A percentile compares a stretch with the other conserved stretches of the same genome.
Conservation (phyloP, 2,888 invertebrate species). For the Biston stratarius region DNA sequence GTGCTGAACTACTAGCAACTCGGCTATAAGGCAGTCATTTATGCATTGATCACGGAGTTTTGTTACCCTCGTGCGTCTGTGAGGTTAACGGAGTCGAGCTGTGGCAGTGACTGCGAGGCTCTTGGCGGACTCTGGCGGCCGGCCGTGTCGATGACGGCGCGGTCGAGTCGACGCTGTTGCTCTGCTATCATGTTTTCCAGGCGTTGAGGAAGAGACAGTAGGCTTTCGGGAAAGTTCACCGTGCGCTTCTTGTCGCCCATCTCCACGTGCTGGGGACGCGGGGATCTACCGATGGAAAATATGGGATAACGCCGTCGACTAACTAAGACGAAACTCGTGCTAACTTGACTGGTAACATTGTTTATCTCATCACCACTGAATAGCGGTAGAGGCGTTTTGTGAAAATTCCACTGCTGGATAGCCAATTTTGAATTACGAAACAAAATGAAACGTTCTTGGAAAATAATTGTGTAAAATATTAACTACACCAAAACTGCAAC, state of each 20-base stretch:
- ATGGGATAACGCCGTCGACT: too few species aligned
- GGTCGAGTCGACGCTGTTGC: constrained; percentile 67
- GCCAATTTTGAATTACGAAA: too few species aligned
- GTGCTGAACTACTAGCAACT: too few species aligned
- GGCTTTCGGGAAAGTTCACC: constrained; percentile 71
- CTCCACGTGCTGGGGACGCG: constrained; percentile 52
- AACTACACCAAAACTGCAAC: too few species aligned
- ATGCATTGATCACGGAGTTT: too few species aligned
- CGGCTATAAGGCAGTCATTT: too few species aligned
- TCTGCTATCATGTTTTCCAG: constrained; percentile 66
- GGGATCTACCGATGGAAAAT: constrained; percentile 53
- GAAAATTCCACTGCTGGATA: too few species aligned
- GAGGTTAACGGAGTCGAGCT: constrained; percentile 57
- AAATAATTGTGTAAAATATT: too few species aligned
- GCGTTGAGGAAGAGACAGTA: constrained; percentile 70
- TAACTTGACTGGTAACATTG: neutral
- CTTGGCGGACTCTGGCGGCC: constrained; percentile 62
- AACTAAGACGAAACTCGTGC: neutral
- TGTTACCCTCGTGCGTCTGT: constrained; percentile 47
- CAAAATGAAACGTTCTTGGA: too few species aligned
- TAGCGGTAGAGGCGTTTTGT: too few species aligned
- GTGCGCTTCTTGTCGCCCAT: constrained; percentile 66
- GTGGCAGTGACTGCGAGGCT: constrained; percentile 68
- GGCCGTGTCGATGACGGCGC: constrained; percentile 65
- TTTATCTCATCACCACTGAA: too few species aligned